These are phyloP conservation scores for Ochlodes sylvanus DNA, from an alignment of 2,888 invertebrate species.

Conservation along the genomic window DNA sequence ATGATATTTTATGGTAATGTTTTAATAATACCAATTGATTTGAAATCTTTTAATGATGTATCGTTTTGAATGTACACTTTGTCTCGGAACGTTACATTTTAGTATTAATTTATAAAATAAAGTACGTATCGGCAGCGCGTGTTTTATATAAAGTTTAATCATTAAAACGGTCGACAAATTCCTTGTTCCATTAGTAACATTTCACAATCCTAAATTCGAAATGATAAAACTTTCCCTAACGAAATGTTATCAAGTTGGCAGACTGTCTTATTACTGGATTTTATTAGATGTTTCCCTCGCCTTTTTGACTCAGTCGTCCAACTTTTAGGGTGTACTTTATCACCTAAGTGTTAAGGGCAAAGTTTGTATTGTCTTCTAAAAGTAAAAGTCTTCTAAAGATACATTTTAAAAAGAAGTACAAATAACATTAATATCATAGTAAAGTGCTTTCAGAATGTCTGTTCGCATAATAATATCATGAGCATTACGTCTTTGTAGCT, in stretches of 20 bases:
- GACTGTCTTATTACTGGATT: conserved; percentile 44
- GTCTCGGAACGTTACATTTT: not conserved
- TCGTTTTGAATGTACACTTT: not conserved
- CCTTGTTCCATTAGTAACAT: conserved; percentile 14
- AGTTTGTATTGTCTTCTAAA: not conserved
- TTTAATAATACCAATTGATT: too few species aligned
- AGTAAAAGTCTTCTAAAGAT: too few species aligned
- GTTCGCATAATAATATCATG: too few species aligned
- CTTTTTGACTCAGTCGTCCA: conserved; percentile 29
- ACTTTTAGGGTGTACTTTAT: conserved; percentile 28
- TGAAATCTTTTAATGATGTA: too few species aligned
- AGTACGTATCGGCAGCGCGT: not conserved
- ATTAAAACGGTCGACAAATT: conserved; percentile 17
- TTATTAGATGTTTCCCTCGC: conserved; percentile 43
- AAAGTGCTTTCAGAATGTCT: too few species aligned
- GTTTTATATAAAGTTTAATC: conserved; percentile 4
- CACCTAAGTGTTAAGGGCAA: conserved; percentile 16
- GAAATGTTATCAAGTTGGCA: conserved; percentile 49
- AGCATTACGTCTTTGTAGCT: too few species aligned
- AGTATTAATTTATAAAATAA: not conserved
- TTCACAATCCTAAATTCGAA: conserved; percentile 11
- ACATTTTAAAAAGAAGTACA: not conserved
- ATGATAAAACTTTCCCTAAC: conserved; percentile 21
- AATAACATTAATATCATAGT: too few species aligned
- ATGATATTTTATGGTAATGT: too few species aligned